Evolutionary conservation across 2,113 vertebrate genomes (phyloP).

Genomic region (Agelaius tricolor): DNA sequence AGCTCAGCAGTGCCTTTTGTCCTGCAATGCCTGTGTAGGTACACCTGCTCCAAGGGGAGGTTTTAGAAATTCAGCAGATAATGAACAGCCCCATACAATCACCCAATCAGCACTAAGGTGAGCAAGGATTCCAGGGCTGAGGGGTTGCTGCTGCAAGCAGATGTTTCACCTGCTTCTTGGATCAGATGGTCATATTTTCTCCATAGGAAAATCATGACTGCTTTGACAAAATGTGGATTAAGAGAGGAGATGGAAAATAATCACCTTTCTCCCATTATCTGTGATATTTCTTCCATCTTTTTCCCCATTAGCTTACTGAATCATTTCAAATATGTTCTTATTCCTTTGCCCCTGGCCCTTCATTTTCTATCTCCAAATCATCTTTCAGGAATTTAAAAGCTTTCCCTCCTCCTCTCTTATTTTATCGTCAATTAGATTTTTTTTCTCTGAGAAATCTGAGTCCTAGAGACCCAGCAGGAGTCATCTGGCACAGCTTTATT

Average conservation of each 20-base stretch:
- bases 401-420: slow-evolving; percentile 4
- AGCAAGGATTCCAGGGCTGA: neutral
- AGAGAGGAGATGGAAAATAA: neutral
- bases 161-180: neutral
- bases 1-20: neutral
- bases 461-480: neutral
- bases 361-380: slow-evolving; percentile 20
- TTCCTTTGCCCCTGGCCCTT: slow-evolving; percentile 20
- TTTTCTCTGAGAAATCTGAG: slow-evolving; percentile 1
- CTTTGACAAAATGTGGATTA: slow-evolving; percentile 14
- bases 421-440: neutral
- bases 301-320: neutral
- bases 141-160: neutral
- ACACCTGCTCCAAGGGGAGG: neutral
- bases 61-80: slow-evolving; percentile 11
- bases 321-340: neutral
- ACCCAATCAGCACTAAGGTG: accelerated
- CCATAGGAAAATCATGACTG: neutral
- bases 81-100: accelerated
- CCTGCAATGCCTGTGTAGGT: neutral
- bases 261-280: neutral
- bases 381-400: slow-evolving; percentile 7
- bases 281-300: slow-evolving; percentile 17
- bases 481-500: neutral
- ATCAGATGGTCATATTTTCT: neutral